Base-by-base conservation (phyloP, 2,888 invertebrate genomes). In the Ariolimax columbianus region DNA sequence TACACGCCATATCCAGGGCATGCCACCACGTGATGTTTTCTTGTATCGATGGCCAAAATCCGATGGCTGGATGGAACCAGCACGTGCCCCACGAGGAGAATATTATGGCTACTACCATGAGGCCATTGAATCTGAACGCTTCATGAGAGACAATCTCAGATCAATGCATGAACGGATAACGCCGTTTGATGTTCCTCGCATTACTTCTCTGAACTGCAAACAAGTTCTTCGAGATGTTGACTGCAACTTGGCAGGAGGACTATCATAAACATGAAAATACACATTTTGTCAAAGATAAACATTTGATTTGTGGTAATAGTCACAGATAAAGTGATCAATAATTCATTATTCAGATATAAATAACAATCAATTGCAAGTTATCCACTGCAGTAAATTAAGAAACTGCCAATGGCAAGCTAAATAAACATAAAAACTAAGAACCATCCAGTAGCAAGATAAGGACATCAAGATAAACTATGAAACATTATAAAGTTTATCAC, bases 61-160 rank as follows among this genome's bases (percentile, higher is more conserved):
- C 55, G 91, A 91, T 77, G 88, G 89, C 40, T 90, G 90, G 88
- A 88, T 90, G 19, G 90, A 91, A 11, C 89, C 89, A 26, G 88
- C 89, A 81, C 86, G 91, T 23, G 89, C 89, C 47, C 90, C 91
- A 14, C 84, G 91, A 9, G 91, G 91, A 33, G 90, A 92, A 33
- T 92, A 91, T 81, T 92, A 92, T 80, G 91, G 91, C 3, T 92
- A 92, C 75, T 92, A 92, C 82, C 92, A 92, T 77, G 91, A 92
- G 79, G 91, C 91, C 14, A 88, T 92, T 11, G 91, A 91, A 51
- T 83, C 87, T 3, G 91, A 91, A 63, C 86, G 88, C 30, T 89
- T 89, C 40, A 86, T 90, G 82, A 87, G 91, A 68, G 88, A 89
- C 75, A 88, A 88, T 36, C 89, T 90, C 36, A 86, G 89, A 68